Base-by-base conservation (phyloP, 2,888 invertebrate genomes). In the Philopedon plagiatum region DNA sequence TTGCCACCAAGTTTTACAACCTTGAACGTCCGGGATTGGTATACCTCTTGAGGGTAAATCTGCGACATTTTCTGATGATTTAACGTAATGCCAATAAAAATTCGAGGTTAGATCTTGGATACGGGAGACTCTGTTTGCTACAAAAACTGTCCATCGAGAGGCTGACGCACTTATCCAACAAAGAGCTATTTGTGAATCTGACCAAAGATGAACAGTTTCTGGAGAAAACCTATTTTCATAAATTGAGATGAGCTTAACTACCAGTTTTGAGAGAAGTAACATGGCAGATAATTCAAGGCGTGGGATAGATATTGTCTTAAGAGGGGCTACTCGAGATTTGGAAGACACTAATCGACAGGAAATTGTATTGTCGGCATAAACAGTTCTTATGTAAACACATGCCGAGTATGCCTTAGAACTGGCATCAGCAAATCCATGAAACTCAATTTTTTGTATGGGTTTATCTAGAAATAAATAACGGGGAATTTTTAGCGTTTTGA, bases 171-270 rank as follows among this genome's bases (percentile, higher is more conserved):
- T 65, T 7, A 66, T 13, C 76, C 76, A 76, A 46, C 34, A 39
- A 7, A 76, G 49, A 1, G 60, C 68, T 4, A 76, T 71, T 64
- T 75, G 34, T 8, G 75, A 75, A 51, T 76, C 75, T 5, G 62
- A 72, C 74, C 74, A 76, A 19, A 74, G 51, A 61, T 70, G 49
- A 4, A 71, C 62, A 13, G 29, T 32, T 11, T 62, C 32, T 23
- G 61, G 9, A 1, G 8, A 1, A n/a, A 71, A 21, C 5, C 13
- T 13, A 11, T 32, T 46, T 49, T 32, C 5, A 56, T 29, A 69
- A 57, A 62, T 67, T 2, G 15, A 15, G n/a, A 70, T 15, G 5
- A 71, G 32, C 51, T 62, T 74, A 19, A 15, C 7, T 5, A 34
- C 11, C 3, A 39, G 1, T 39, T 3, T n/a, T 13, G 39, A 15